Conservation (phyloP, 2,113 vertebrate species). For the Upupa epops region DNA sequence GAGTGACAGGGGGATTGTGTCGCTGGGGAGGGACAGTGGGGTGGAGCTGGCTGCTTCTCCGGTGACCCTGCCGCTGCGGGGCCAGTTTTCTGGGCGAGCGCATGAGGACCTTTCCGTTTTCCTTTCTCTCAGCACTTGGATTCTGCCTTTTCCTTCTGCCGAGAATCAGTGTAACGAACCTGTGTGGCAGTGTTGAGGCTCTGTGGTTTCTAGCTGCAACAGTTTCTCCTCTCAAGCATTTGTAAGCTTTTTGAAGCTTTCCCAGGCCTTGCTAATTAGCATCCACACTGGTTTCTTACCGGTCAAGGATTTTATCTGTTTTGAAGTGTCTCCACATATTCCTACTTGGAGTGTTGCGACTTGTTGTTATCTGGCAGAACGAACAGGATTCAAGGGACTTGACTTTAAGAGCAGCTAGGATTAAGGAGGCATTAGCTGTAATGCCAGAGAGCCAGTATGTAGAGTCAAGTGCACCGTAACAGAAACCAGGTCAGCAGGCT, state of each 20-base stretch:
- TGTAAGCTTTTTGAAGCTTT: constrained; percentile 12
- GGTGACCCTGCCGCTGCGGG: accelerated
- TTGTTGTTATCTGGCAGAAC: constrained; percentile 14
- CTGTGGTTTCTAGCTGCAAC: background rate
- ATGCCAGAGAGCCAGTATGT: constrained; percentile 31
- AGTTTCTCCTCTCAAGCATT: background rate
- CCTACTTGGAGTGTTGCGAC: background rate
- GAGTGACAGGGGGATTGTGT: background rate
- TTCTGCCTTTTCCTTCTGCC: constrained; percentile 14
- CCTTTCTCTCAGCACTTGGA: background rate
- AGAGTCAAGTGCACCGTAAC: constrained; percentile 9
- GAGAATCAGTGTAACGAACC: background rate
- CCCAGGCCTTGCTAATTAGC: constrained; percentile 3
- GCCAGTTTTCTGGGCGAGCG: background rate
- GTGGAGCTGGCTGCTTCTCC: background rate
- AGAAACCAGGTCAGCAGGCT: constrained; percentile 18
- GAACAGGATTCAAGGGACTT: constrained; percentile 44
- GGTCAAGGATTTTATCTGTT: background rate
- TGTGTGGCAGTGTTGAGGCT: background rate
- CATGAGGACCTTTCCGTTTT: background rate
- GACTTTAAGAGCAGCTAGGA: constrained; percentile 49
- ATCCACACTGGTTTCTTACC: background rate
- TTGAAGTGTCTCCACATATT: background rate
- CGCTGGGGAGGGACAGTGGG: constrained; percentile 3
- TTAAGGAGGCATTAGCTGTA: constrained; percentile 57